phyloP scores from a whole-genome alignment of 1,140 invertebrate species.

The Chelonus insularis region DNA sequence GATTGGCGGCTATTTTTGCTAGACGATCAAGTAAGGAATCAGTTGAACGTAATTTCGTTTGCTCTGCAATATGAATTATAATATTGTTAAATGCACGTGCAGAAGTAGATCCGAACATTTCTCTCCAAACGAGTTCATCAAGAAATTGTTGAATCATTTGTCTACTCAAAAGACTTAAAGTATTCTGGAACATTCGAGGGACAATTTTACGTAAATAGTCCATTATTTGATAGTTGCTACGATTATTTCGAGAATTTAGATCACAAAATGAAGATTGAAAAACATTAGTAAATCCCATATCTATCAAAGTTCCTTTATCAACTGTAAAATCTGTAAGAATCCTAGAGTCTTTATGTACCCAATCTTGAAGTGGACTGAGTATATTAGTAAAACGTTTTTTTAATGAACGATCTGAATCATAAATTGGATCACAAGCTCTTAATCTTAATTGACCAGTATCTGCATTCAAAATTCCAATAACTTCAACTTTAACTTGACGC shows the following conservation, averaged over 20 bases:
- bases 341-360: conserved; percentile 76
- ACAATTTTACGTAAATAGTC: conserved; percentile 83
- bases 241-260: conserved; percentile 63
- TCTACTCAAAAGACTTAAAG: conserved; percentile 76
- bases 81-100: conserved; percentile 82
- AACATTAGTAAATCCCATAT: conserved; percentile 78
- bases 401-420: conserved; percentile 75
- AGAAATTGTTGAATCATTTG: conserved; percentile 88
- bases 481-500: conserved; percentile 84
- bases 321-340: conserved; percentile 83
- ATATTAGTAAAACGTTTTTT: conserved; percentile 74
- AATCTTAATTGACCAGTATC: conserved; percentile 73
- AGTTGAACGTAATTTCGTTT: conserved; percentile 63
- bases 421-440: conserved; percentile 77
- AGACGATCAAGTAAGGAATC: conserved; percentile 63
- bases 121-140: conserved; percentile 82
- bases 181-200: conserved; percentile 89
- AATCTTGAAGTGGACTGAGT: conserved; percentile 73
- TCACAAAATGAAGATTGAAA: conserved; percentile 67
- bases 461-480: conserved; percentile 81
- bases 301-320: conserved; percentile 73
- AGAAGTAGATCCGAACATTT: conserved; percentile 74
- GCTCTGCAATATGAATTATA: conserved; percentile 75
- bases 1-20: conserved; percentile 73
- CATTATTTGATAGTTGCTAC: conserved; percentile 80